Base-by-base conservation (phyloP, 2,113 vertebrate species). In the Cololabis saira region DNA sequence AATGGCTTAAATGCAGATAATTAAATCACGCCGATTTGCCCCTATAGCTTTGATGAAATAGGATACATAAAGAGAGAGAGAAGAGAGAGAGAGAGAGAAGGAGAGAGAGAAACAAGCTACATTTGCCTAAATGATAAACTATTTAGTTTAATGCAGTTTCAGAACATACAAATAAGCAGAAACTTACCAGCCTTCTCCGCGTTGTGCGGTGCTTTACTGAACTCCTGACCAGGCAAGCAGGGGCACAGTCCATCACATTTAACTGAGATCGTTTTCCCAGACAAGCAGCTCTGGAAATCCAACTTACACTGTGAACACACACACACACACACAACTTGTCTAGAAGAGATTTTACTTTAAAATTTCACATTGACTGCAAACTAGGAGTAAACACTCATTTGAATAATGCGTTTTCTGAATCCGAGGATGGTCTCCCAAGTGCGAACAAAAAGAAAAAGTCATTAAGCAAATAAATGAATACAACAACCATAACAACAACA, bases 221-320 rank as follows among this genome's bases (percentile, higher is more conserved):
- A 85, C 62, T 95, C 94, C 16, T 92, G 94, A 67, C 93, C 94
- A 0, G 94, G 93, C 55, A 96, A 91, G 73, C 97, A 99, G 0
- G 97, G 97, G 62, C 97, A 99, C 15, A 95, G 92, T 10, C 96
- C 96, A 11, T 97, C 95, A 27, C 97, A 99, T 68, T 89, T 95
- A 21, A 86, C 76, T 16, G 90, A 87, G 87, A 98, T 92, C 47
- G 86, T 91, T 89, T 96, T 98, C 40, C 92, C 92, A n/a, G 95
- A 94, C 55, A 94, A 91, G 71, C 97, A 99, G 0, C 94, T 93
- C 33, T 98, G 96, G 76, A 97, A 98, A 64, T 98, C 96, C 93
- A 99, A 71, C 83, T 98, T 99, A 91, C 97, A 99, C 97, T 99
- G 88, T 13, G 48, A 72, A 45, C 45, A 10, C 10, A 44, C 8